A percentile compares a stretch with the other conserved stretches of the same genome.
phyloP scores from a whole-genome alignment of 2,888 invertebrate species.

The Tinea pellionella region DNA sequence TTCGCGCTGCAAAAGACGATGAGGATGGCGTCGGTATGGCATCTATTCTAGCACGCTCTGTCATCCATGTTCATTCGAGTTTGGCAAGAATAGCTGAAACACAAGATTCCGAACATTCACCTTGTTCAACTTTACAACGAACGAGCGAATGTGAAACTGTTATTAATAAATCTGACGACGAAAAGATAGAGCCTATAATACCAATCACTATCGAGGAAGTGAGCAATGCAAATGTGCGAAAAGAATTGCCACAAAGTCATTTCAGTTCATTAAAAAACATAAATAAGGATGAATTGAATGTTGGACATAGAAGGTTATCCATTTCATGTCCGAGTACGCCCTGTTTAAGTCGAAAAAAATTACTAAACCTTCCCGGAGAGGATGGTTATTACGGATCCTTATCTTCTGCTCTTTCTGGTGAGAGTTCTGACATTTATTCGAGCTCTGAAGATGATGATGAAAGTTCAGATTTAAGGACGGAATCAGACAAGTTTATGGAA shows the following conservation, averaged over 20 bases:
- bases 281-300: constrained; percentile 27
- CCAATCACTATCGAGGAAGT: constrained; percentile 17
- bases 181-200: constrained; percentile 16
- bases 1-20: constrained; percentile 37
- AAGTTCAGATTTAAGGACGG: constrained; percentile 57
- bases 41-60: constrained; percentile 73
- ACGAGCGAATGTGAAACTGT: constrained; percentile 55
- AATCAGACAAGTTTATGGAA: constrained; percentile 54
- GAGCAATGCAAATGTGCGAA: constrained; percentile 18
- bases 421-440: constrained; percentile 55
- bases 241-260: constrained; percentile 39
- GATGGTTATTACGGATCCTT: constrained; percentile 48
- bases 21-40: constrained; percentile 72
- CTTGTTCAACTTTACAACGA: constrained; percentile 44
- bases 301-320: constrained; percentile 38
- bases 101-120: constrained; percentile 59
- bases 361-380: constrained; percentile 47
- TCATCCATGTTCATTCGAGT: constrained; percentile 70
- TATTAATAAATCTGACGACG: constrained; percentile 38
- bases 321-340: constrained; percentile 61
- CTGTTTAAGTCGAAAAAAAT: constrained; percentile 41
- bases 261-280: constrained; percentile 51
- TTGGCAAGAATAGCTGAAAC: constrained; percentile 70
- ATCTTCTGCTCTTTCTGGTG: constrained; percentile 53
- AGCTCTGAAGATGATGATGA: constrained; percentile 53